A percentile compares a stretch with the other conserved stretches of the same genome.
These are phyloP conservation scores for Helarctos malayanus DNA, from an alignment of 2,797 vertebrate genomes.

Conservation along the genomic window DNA sequence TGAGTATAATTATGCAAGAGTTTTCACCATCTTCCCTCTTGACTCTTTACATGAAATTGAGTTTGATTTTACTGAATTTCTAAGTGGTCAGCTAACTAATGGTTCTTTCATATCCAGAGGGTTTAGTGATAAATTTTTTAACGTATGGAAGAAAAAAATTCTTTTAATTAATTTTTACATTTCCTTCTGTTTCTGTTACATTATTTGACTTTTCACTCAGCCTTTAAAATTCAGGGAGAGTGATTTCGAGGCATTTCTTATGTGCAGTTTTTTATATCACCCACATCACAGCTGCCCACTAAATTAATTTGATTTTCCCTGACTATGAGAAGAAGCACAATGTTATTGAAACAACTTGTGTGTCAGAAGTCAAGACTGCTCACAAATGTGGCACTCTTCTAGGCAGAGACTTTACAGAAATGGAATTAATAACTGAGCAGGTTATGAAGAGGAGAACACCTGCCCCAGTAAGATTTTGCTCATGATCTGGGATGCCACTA, in stretches of 20 bases:
- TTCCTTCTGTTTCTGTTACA: not conserved
- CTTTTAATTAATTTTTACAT: not conserved
- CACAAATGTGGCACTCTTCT: not conserved
- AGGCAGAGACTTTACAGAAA: not conserved
- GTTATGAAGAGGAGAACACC: not conserved
- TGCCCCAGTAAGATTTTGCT: not conserved
- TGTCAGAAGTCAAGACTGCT: not conserved
- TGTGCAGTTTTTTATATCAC: not conserved
- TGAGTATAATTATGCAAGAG: not conserved
- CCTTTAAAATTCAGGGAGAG: not conserved
- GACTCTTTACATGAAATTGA: not conserved
- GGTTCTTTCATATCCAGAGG: not conserved
- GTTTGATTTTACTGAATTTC: not conserved
- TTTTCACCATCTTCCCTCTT: not conserved
- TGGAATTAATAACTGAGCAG: not conserved
- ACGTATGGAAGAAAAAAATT: not conserved
- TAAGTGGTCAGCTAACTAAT: not conserved
- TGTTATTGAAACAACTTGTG: not conserved
- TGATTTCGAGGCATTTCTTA: slow-evolving; percentile 9
- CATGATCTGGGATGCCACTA: not conserved
- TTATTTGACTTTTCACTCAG: not conserved
- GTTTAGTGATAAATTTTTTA: not conserved
- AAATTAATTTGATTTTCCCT: not conserved
- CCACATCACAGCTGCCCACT: not conserved
- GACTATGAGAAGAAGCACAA: not conserved